Evolutionary conservation across 1,140 invertebrate species (phyloP), one percentile per base, ranked within the genome.

Genomic region (Meteorus sp.): DNA sequence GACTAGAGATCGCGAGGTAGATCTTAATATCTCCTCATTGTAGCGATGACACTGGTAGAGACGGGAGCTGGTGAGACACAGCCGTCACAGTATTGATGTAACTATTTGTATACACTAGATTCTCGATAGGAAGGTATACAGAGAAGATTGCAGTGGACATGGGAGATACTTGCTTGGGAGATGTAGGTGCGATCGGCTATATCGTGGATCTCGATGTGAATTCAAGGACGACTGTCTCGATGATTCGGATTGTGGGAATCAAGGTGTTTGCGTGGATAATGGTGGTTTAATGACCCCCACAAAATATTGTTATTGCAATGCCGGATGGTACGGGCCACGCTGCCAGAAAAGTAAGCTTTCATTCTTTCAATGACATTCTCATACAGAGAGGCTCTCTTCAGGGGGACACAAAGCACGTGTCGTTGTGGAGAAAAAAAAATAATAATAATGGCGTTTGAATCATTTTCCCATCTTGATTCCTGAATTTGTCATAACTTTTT

Each of bases 281-380:
- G 83, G 87, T 29, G 85, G 91, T 0, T 93, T 90, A 0, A 88
- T 88, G 6, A 82, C 89, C 19, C 94, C 94, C 0, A 86, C 85
- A 22, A 88, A 86, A 63, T 89, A 92, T 66, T 98, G 95, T 74
- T 97, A 92, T 75, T 98, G 94, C 72, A 86, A 92, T 60, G 81
- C 85, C 17, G 93, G 94, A 11, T 95, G 90, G 86, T 94, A 90
- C 71, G 91, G 91, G 5, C 82, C 86, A 2, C 86, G 86, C 5
- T 93, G 90, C 68, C 87, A 84, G 59, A 90, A 90, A 80, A 84
- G 89, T 89, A 71, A 85, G 85, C 83, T 56, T 48, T 48, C 13
- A 57, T 15, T 33, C 44, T 19, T 6, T 23, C n/a, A n/a, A n/a
- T n/a, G n/a, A n/a, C n/a, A n/a, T n/a, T n/a, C n/a, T n/a, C n/a